These are phyloP conservation scores for Andricus quercusramuli DNA, from an alignment of 2,888 invertebrate genomes.

Conservation along the genomic window DNA sequence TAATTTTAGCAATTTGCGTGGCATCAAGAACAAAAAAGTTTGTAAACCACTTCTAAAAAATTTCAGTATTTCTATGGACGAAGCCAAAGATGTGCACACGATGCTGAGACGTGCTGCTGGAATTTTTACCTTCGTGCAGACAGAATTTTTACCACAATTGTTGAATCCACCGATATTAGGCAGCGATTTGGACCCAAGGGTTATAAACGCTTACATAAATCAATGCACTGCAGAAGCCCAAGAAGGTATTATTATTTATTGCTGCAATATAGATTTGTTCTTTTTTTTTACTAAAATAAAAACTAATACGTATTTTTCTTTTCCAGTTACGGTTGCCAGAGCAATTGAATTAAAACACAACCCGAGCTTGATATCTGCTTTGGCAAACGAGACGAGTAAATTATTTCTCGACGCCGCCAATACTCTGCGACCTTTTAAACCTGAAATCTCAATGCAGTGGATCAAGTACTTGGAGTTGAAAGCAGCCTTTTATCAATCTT, in stretches of 20 bases:
- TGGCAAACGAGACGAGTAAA: slow-evolving; percentile 83
- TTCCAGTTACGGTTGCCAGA: slow-evolving; percentile 81
- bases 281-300: neutral
- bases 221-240: slow-evolving; percentile 85
- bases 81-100: slow-evolving; percentile 83
- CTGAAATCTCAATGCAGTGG: slow-evolving; percentile 81
- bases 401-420: slow-evolving; percentile 81
- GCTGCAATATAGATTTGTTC: neutral
- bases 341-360: slow-evolving; percentile 84
- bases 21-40: neutral
- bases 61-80: slow-evolving; percentile 80
- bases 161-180: slow-evolving; percentile 76
- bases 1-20: slow-evolving; percentile 10
- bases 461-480: slow-evolving; percentile 82
- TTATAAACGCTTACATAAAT: slow-evolving; percentile 82
- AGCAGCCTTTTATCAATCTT: slow-evolving; percentile 82
- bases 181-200: slow-evolving; percentile 81
- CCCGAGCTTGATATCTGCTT: slow-evolving; percentile 81
- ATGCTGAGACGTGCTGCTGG: slow-evolving; percentile 82
- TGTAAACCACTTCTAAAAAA: slow-evolving; percentile 37
- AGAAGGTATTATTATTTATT: slow-evolving; percentile 77
- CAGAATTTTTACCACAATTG: slow-evolving; percentile 76
- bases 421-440: slow-evolving; percentile 79
- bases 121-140: slow-evolving; percentile 81
- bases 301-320: slow-evolving; percentile 16